Evolutionary conservation across 2,888 invertebrate genomes (phyloP), one percentile per base, ranked within the genome.

Genomic region (Dasypolia templi): DNA sequence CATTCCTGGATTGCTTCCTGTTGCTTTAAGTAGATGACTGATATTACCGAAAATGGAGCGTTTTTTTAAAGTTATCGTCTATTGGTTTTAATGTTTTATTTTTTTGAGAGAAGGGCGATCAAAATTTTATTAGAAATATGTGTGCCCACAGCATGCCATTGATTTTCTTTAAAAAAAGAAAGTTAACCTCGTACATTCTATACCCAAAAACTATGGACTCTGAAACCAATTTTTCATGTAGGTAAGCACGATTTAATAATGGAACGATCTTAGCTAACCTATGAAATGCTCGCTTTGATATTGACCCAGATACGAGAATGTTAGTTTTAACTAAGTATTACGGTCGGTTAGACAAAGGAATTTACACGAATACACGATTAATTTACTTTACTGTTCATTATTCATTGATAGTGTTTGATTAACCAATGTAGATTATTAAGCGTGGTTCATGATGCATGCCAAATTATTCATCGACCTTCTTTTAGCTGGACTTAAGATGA

Each of bases 291-390:
- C 26, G 53, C 29, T 55, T 32, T 46, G n/a, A 59, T 77, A 79
- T 55, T 65, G 64, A 62, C 74, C 49, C 29, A 79, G 64, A 77
- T 49, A 44, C 29, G 19, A 55, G 26, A 49, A 1, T 49, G 64
- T 72, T 63, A 76, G 62, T 72, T 79, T 72, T 58, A 63, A 77
- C 58, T 72, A 72, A 72, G 64, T 64, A 64, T 72, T 29, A 51
- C 79, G 63, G 63, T 72, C 58, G 26, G 44, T 64, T 72, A 46
- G 39, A 79, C 44, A 59, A 79, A 59, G 44, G 39, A 79, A 39
- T 72, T 58, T 29, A 62, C 19, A 22, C 7, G 55, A 51, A 17
- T 14, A 32, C 44, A 32, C 39, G 58, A 72, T 53, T 46, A 44
- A 72, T 53, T 39, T 22, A 51, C n/a, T 72, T 55, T 9, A 58